These are phyloP conservation scores for Tachycineta bicolor DNA, from an alignment of 2,113 vertebrate genomes.

Conservation along the genomic window DNA sequence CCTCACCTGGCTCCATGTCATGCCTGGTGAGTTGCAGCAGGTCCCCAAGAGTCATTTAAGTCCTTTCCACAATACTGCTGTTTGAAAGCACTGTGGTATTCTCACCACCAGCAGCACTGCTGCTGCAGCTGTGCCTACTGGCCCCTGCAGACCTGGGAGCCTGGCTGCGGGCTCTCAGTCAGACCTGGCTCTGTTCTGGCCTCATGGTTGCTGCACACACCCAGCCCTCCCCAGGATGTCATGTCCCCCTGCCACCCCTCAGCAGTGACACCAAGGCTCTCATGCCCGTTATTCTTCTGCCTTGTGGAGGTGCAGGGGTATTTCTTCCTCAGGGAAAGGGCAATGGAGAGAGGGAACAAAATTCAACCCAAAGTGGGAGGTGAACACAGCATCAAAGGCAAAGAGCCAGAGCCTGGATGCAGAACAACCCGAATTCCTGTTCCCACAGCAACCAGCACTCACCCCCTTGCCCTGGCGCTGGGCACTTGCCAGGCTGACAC, in stretches of 20 bases:
- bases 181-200: accelerated
- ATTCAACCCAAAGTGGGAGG: neutral
- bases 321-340: neutral
- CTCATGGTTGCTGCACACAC: neutral
- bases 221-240: too few relatives aligned
- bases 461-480: accelerated
- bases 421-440: neutral
- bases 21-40: neutral
- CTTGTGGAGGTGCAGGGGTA: neutral
- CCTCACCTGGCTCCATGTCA: accelerated
- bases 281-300: neutral
- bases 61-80: neutral
- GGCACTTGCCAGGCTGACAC: neutral
- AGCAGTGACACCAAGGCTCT: accelerated
- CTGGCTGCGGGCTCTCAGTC: neutral
- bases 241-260: neutral
- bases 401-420: neutral
- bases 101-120: neutral
- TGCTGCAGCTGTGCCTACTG: neutral
- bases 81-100: neutral
- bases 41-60: neutral
- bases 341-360: neutral
- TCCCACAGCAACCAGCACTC: neutral
- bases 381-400: accelerated
- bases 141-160: accelerated